A percentile compares a stretch with the other conserved stretches of the same genome.
Conservation (phyloP, 1,140 invertebrate genomes). For the Drosophila lini region DNA sequence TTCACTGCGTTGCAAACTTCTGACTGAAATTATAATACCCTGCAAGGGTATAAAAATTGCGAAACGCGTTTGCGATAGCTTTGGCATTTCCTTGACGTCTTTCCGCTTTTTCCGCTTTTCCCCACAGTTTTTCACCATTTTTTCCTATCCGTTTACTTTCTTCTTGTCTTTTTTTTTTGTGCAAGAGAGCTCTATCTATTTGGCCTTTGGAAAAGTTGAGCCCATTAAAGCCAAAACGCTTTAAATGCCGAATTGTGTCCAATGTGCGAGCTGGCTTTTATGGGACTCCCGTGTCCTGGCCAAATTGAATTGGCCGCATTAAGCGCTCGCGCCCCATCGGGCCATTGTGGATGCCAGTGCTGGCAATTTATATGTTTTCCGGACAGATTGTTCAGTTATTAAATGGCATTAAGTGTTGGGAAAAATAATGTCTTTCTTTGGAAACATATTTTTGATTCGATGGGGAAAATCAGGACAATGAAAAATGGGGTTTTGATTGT, state of each 20-base stretch:
- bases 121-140: slow-evolving; percentile 29
- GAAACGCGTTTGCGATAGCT: slow-evolving; percentile 81
- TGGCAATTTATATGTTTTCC: slow-evolving; percentile 8
- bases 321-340: slow-evolving; percentile 29
- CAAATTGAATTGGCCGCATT: slow-evolving; percentile 75
- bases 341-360: slow-evolving; percentile 3
- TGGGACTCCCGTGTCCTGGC: slow-evolving; percentile 50
- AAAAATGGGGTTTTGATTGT: neutral
- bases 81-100: slow-evolving; percentile 81
- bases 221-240: slow-evolving; percentile 43
- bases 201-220: slow-evolving; percentile 37
- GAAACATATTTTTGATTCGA: neutral
- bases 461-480: neutral
- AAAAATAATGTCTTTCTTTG: neutral
- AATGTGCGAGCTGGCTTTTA: slow-evolving; percentile 24
- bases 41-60: too few species aligned
- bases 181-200: slow-evolving; percentile 20
- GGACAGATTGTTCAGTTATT: slow-evolving; percentile 3
- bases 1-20: too few species aligned
- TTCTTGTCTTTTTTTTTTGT: slow-evolving; percentile 2
- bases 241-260: slow-evolving; percentile 46
- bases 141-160: slow-evolving; percentile 12
- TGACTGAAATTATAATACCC: too few species aligned
- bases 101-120: slow-evolving; percentile 56
- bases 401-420: too few species aligned